Evolutionary conservation across 1,140 invertebrate genomes (phyloP).

Genomic region (Nylanderia fulva): DNA sequence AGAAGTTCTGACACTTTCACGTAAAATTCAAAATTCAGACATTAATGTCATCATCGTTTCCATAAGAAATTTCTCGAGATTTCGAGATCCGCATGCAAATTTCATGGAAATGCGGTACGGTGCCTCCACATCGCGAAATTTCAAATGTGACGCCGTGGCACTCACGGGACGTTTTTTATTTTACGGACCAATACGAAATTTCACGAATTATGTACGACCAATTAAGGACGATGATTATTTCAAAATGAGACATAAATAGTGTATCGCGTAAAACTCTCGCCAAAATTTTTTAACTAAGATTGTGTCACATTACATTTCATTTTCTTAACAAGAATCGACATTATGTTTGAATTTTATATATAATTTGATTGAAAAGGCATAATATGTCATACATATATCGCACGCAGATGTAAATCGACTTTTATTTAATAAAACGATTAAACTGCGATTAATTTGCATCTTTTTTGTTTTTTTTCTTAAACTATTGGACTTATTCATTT

Average conservation of each 20-base stretch:
- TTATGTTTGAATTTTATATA: conserved; percentile 1
- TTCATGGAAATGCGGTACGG: conserved; percentile 45
- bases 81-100: conserved; percentile 50
- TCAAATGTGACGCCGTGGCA: conserved; percentile 35
- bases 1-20: conserved; percentile 10
- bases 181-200: conserved; percentile 30
- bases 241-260: conserved; percentile 37
- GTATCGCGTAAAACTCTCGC: background rate
- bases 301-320: background rate
- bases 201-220: conserved; percentile 31
- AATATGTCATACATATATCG: background rate
- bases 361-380: background rate
- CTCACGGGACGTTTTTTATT: conserved; percentile 32
- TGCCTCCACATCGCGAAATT: conserved; percentile 31
- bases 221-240: conserved; percentile 46
- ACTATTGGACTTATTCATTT: background rate
- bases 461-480: background rate
- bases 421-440: conserved; percentile 8
- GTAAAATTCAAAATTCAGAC: conserved; percentile 35
- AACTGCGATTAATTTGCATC: background rate
- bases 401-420: background rate
- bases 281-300: background rate
- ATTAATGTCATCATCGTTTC: conserved; percentile 48
- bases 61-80: conserved; percentile 50
- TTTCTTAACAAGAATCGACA: conserved; percentile 16